Evolutionary conservation across 2,888 invertebrate genomes (phyloP), one percentile per base, ranked within the genome.

Genomic region (Leptinotarsa juncta): DNA sequence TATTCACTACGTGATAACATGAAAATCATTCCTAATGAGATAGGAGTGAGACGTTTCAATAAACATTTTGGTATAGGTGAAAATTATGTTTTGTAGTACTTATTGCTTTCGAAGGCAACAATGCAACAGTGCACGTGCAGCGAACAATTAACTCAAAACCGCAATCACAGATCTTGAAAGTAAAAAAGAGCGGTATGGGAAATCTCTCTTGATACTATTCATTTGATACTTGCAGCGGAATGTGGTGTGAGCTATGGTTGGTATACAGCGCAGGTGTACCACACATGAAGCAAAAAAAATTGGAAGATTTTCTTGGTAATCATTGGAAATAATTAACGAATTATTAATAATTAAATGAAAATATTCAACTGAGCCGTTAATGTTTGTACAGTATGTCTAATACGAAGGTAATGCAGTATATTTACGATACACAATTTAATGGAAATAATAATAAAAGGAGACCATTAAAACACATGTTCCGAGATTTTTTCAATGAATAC

Each of bases 301-400:
- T 42, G 42, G 60, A 50, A 57, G 20, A 65, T 67, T 68, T 77
- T 77, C 74, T 70, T 60, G 57, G 77, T 74, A 79, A 76, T 76
- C 77, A 80, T 77, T 80, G 72, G 77, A 74, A 77, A 78, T 79
- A 79, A 80, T 80, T 78, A 75, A 77, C 69, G 77, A 77, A 73
- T 77, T 50, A 68, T 73, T 73, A 65, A 65, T 65, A 55, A 69
- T 60, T 70, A 55, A 75, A 72, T 71, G 75, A 70, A 67, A 71
- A 75, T 67, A 70, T 72, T 50, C 57, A 23, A 23, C 15, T 42
- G 16, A 60, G 73, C 57, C 66, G 65, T 73, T 53, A 71, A 68
- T 60, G 72, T 72, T 73, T 49, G 65, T 66, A 69, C 66, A 70
- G 75, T 67, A 69, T 75, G 57, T 72, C 66, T 69, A 76, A 76